Evolutionary conservation across 2,113 vertebrate species (phyloP).

Genomic region (Monarcha castaneiventris): DNA sequence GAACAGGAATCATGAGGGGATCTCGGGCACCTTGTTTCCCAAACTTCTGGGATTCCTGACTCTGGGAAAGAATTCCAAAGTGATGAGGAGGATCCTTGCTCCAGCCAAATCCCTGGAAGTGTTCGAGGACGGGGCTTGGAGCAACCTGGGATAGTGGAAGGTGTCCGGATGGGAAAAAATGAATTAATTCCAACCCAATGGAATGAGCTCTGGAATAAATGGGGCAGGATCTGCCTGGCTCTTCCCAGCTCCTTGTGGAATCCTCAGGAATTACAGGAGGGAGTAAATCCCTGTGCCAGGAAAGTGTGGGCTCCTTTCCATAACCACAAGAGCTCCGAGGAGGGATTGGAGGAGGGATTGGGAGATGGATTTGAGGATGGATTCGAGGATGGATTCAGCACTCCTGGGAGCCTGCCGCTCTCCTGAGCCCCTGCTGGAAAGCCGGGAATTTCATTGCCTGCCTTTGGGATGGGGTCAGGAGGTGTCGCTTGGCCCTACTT

Average conservation of each 20-base stretch:
- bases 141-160: background rate
- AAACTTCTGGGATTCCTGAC: background rate
- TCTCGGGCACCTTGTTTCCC: background rate
- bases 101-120: background rate
- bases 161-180: background rate
- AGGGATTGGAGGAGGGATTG: background rate
- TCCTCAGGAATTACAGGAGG: background rate
- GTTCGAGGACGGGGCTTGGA: background rate
- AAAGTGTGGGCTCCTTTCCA: background rate
- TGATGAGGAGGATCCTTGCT: background rate
- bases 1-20: background rate
- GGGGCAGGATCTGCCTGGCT: background rate
- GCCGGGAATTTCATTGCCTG: background rate
- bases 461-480: background rate
- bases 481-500: background rate
- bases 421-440: background rate
- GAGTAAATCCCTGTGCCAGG: background rate
- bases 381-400: background rate
- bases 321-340: background rate
- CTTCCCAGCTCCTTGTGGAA: background rate
- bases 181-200: background rate
- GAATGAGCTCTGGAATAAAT: background rate
- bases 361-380: background rate
- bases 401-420: accelerated
- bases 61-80: background rate